Base-by-base conservation (phyloP, 2,113 vertebrate species). In the Fulmarus glacialis region DNA sequence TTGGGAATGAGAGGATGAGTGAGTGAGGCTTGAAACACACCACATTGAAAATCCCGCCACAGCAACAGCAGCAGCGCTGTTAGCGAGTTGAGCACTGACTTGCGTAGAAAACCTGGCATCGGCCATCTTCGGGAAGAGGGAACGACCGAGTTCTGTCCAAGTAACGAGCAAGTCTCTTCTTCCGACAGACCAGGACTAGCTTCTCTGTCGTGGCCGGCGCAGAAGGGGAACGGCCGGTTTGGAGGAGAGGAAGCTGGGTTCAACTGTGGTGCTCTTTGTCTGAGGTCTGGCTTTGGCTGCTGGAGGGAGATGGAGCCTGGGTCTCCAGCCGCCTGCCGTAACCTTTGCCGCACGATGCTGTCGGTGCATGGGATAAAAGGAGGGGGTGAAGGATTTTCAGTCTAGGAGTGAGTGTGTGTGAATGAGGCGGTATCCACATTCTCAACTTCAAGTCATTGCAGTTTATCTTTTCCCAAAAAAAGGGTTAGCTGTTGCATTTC, bases 1-100 rank as follows among this genome's bases (percentile, higher is more conserved):
- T 98, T 99, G 99, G 98, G 99, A 98, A 98, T 98, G 99, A 98
- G 99, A 98, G 99, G 97, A 98, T 99, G 99, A 98, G 98, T 98
- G 99, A 98, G 98, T 99, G 99, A 99, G 98, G 98, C 99, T 98
- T 99, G 99, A 98, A 98, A 99, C 99, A 98, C 98, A 99, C 99
- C 99, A 99, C 98, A 98, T 98, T 98, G 98, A 98, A 97, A 98
- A 98, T 98, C 98, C 98, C 98, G 98, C 99, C 98, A 94, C 98
- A 97, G 98, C 98, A 93, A 94, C 96, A 95, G 97, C 97, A 96
- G 96, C 97, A 93, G 96, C 88, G 96, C 98, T 97, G 98, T 94
- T 78, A 95, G 97, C 90, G 91, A 98, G 98, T 97, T 91, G 94
- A 98, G 97, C 97, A 97, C 97, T 95, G 98, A 96, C 93, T 91